A percentile compares a stretch with the other conserved stretches of the same genome.
Evolutionary conservation across 1,140 invertebrate species (phyloP).

Genomic region (Ruditapes philippinarum): DNA sequence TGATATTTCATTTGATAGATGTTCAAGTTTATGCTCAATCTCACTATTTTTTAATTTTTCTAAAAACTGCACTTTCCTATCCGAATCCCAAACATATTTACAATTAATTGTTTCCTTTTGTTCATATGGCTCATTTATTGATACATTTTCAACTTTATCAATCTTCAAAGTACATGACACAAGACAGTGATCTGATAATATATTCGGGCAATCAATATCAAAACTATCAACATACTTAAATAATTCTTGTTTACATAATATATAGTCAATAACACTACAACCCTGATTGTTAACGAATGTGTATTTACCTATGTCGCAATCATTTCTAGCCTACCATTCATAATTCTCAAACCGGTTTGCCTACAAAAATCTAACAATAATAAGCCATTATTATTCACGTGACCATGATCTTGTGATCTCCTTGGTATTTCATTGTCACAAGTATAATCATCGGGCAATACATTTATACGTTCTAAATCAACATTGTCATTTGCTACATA

Average conservation of each 20-base stretch:
- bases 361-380: conserved; percentile 38
- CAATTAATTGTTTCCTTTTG: neutral
- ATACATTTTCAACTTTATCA: no score
- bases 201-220: conserved; percentile 15
- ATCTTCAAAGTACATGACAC: neutral
- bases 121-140: neutral
- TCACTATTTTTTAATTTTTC: neutral
- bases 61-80: neutral
- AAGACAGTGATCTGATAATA: conserved; percentile 19
- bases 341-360: neutral
- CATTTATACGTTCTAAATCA: neutral
- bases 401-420: conserved; percentile 11
- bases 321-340: neutral
- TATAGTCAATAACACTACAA: conserved; percentile 18
- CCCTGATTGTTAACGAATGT: conserved; percentile 5
- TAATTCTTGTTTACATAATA: conserved; percentile 7
- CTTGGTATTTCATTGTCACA: neutral
- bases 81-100: neutral
- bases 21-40: no score
- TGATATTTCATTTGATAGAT: no score
- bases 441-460: neutral
- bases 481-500: neutral
- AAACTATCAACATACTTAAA: neutral
- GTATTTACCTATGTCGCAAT: conserved; percentile 4
- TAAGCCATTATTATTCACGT: conserved; percentile 22